phyloP scores from a whole-genome alignment of 2,888 invertebrate genomes.

The Erebia palarica region DNA sequence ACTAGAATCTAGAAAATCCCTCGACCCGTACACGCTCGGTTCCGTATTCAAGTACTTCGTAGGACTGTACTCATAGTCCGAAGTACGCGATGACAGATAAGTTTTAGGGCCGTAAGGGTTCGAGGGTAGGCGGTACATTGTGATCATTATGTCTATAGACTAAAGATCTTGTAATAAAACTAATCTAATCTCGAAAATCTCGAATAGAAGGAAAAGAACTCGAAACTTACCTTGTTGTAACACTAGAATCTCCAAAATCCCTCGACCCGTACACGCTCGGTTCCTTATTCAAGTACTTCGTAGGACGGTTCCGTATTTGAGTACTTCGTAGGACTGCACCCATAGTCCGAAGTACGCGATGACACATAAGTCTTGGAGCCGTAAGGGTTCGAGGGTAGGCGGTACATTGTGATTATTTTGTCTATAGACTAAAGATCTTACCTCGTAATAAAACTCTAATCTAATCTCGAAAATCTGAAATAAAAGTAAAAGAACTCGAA shows the following conservation, averaged over 20 bases:
- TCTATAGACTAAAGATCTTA: too few species aligned
- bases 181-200: too few species aligned
- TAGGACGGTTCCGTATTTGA: too few species aligned
- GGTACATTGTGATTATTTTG: conserved; percentile 60
- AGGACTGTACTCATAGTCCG: conserved; percentile 77
- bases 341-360: conserved; percentile 73
- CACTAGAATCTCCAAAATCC: conserved; percentile 66
- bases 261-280: conserved; percentile 69
- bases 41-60: conserved; percentile 54
- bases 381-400: conserved; percentile 74
- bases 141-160: conserved; percentile 35
- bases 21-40: conserved; percentile 54
- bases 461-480: neutral
- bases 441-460: too few species aligned
- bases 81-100: conserved; percentile 70
- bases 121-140: conserved; percentile 72
- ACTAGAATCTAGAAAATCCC: conserved; percentile 66
- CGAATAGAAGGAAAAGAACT: too few species aligned
- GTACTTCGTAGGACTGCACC: conserved; percentile 76
- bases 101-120: conserved; percentile 79
- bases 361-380: conserved; percentile 75
- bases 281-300: conserved; percentile 54
- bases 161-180: too few species aligned
- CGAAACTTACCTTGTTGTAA: conserved; percentile 50
- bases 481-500: neutral